Evolutionary conservation across 37 sponge, comb jelly and placozoan species (phyloP), one percentile per base, ranked within the genome.

Genomic region (Chondrilla cf. caribensis): DNA sequence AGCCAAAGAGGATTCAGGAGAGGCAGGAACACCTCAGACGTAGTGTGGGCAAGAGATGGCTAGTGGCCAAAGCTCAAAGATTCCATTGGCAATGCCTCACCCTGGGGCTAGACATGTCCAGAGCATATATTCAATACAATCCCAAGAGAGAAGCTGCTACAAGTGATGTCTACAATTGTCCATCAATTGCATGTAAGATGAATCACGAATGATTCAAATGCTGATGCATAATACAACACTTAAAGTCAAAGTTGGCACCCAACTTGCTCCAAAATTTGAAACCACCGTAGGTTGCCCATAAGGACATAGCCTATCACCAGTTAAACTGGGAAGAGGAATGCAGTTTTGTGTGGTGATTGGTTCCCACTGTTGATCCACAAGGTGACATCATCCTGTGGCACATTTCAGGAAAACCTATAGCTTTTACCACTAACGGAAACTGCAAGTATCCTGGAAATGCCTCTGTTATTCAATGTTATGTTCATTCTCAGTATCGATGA

Each of bases 1-100:
- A 68, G 70, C 70, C 70, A 28, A 17, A 68, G 66, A 24, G 38
- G 70, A 68, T 68, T 68, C 37, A 68, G 70, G 37, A 64, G 22
- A n/a, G 66, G 66, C 66, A 64, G 26, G 66, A 64, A 26, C 28
- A 64, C 66, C 28, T 64, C 66, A 64, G 66, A 64, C 28, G 66
- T 64, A 64, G 22, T 64, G 66, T 64, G 66, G 66, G 66, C 66
- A 64, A 64, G 66, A 64, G 66, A 64, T 64, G 66, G 66, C 66
- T 64, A 26, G 66, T 26, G 9, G 66, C 66, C 25, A 64, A 64
- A 24, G 66, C 66, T 26, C 66, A 64, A 64, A 64, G 66, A 68
- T 68, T 15, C 70, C 70, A 68, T 15, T 68, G 70, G 70, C 70
- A 68, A 68, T 68, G 70, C 70, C 70, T 35, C 70, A 68, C 32